Evolutionary conservation across 2,888 invertebrate species (phyloP).

Genomic region (Polymixis flavicincta): DNA sequence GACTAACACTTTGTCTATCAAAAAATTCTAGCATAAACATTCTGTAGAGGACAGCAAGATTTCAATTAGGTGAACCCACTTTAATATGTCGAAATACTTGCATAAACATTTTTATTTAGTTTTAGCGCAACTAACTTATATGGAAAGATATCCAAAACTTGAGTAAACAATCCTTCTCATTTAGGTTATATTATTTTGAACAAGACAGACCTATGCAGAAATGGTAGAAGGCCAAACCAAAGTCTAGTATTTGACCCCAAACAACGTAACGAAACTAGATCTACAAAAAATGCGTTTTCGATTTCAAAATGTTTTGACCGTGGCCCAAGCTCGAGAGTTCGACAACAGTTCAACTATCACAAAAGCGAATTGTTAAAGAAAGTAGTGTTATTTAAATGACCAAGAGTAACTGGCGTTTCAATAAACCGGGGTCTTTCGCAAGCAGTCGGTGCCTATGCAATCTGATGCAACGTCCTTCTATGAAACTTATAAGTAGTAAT

Average conservation of each 20-base stretch:
- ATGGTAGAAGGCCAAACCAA: background rate
- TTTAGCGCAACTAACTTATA: background rate
- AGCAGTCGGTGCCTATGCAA: slow-evolving; percentile 10
- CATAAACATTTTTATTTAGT: background rate
- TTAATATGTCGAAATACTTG: slow-evolving; percentile 18
- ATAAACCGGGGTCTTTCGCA: slow-evolving; percentile 13
- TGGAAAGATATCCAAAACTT: background rate
- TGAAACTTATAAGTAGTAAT: slow-evolving; percentile 1
- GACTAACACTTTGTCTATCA: background rate
- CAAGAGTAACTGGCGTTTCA: slow-evolving; percentile 44
- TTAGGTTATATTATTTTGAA: background rate
- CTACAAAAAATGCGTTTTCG: background rate
- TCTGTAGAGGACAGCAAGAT: slow-evolving; percentile 15
- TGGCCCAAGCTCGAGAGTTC: slow-evolving; percentile 12
- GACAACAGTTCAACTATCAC: slow-evolving; percentile 38
- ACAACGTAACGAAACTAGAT: too few relatives aligned
- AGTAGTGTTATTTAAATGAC: slow-evolving; percentile 41
- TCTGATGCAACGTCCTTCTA: background rate
- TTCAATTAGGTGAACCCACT: background rate
- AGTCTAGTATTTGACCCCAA: background rate
- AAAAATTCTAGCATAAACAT: background rate
- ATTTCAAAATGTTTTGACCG: slow-evolving; percentile 30
- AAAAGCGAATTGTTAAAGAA: slow-evolving; percentile 39
- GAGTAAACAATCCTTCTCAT: background rate
- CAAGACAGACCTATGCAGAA: background rate